Evolutionary conservation across 2,113 vertebrate genomes (phyloP).

Genomic region (Psettodes erumei): DNA sequence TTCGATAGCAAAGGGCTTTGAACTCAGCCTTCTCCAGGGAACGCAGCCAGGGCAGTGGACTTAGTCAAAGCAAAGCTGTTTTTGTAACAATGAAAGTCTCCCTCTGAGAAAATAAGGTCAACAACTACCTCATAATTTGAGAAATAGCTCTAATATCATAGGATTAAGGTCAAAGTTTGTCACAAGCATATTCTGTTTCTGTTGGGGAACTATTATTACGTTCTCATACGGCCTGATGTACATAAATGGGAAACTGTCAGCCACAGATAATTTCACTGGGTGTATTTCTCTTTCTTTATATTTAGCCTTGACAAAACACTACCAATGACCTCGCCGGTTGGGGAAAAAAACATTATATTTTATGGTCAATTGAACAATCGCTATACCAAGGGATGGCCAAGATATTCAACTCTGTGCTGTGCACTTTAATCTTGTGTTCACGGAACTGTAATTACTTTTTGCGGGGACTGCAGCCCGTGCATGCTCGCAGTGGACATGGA

Average conservation of each 20-base stretch:
- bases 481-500: conserved; percentile 62
- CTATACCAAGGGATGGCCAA: conserved; percentile 12
- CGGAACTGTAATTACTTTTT: conserved; percentile 67
- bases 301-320: conserved; percentile 34
- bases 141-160: neutral
- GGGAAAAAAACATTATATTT: conserved; percentile 27
- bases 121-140: neutral
- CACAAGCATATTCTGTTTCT: neutral
- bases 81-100: neutral
- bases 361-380: conserved; percentile 22
- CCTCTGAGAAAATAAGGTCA: rapidly evolving
- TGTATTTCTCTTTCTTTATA: conserved; percentile 24
- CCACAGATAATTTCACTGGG: neutral
- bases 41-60: neutral
- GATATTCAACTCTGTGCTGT: conserved; percentile 18
- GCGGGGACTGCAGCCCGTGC: conserved; percentile 43
- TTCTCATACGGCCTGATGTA: neutral
- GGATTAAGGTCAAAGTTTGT: neutral
- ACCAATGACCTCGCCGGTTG: neutral
- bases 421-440: conserved; percentile 63
- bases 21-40: conserved; percentile 18
- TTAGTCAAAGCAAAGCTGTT: conserved; percentile 4
- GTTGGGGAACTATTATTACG: neutral
- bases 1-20: conserved; percentile 22
- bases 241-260: neutral